Evolutionary conservation across 2,888 invertebrate genomes (phyloP), one percentile per base, ranked within the genome.

Genomic region (Agrochola lychnidis): DNA sequence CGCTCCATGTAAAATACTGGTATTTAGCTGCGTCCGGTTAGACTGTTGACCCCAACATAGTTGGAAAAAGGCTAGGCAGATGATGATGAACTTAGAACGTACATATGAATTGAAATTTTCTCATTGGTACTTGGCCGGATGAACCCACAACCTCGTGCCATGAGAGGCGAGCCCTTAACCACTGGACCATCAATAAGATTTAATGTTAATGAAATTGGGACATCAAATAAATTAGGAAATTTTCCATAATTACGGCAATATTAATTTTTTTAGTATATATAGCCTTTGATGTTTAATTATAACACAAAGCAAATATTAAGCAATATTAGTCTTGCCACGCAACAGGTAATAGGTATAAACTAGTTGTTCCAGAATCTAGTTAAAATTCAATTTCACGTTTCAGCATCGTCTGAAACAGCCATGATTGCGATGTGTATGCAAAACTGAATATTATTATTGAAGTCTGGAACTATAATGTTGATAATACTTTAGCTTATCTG

Each of bases 301-400:
- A 70, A 48, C 12, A 56, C 42, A 69, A 71, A 76, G 16, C 16
- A 36, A 36, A 30, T 61, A 30, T 36, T n/a, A 69, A 78, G 40
- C 14, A 56, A 73, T 78, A 19, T 74, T 59, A 51, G 64, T 42
- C 10, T 70, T 73, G 53, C 22, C 71, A 72, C n/a, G 63, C 59
- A 72, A 72, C 73, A 81, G 53, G 63, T 70, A 74, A 68, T 57
- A 51, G 1, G 0, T 30, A 61, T 51, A 61, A 73, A 30, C 56
- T 42, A 74, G 25, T 70, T 56, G 59, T 57, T 68, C 40, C 62
- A 66, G 36, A 77, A 79, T 79, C 71, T 70, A 77, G 70, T 77
- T 84, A 70, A 87, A 84, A 87, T 82, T 68, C 66, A 79, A 84
- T 82, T 87, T 79, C 77, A 73, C 64, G 63, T 77, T 79, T 76